Conservation (phyloP, 2,797 vertebrate species). For the Morelia viridis region DNA sequence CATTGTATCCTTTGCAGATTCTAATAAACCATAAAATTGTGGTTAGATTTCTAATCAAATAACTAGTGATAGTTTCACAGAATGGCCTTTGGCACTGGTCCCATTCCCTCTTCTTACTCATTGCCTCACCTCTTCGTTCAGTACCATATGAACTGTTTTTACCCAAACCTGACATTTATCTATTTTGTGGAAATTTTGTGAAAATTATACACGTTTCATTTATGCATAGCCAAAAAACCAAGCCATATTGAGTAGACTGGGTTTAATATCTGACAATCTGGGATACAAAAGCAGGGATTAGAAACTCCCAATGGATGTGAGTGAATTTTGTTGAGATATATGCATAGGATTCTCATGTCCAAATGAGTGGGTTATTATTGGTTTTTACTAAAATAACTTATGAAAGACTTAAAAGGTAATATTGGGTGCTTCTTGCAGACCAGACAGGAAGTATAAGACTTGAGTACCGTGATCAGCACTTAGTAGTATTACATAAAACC, state of each 20-base stretch:
- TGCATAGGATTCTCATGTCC: neutral
- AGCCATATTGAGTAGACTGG: neutral
- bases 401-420: neutral
- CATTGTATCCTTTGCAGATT: neutral
- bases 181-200: neutral
- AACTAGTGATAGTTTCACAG: neutral
- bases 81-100: neutral
- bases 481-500: neutral
- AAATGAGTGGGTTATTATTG: neutral
- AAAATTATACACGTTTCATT: too few relatives aligned
- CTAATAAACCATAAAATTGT: neutral
- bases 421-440: neutral
- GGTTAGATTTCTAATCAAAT: neutral
- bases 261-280: neutral
- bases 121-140: neutral
- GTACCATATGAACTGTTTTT: neutral
- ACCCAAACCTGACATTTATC: neutral
- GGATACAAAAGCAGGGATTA: neutral
- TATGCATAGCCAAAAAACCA: neutral
- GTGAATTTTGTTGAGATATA: neutral
- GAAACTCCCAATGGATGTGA: neutral
- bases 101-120: neutral
- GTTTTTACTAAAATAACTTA: neutral
- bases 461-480: neutral
- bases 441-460: neutral